Evolutionary conservation across 2,113 vertebrate genomes (phyloP), one percentile per base, ranked within the genome.

Genomic region (Seriola aureovittata): DNA sequence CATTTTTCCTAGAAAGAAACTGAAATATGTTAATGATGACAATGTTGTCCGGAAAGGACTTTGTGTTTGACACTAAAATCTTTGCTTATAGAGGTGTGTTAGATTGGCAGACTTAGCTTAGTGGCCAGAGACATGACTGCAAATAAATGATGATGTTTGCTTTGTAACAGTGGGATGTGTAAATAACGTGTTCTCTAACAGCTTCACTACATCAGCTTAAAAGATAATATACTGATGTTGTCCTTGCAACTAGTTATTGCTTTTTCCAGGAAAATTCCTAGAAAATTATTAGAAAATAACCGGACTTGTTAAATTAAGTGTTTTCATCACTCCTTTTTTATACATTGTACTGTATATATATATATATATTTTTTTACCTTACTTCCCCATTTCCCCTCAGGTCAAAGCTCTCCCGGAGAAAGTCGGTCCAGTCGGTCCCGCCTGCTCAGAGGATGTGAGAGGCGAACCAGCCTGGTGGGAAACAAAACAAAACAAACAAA

Each of bases 321-420:
- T 23, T n/a, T 17, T 42, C 36, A 42, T 32, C 23, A 12, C 36
- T 67, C 13, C 11, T 44, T 14, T 40, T 64, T 4, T 59, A 62
- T 42, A 55, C 6, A 59, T 42, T n/a, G 1, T 44, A 16, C 1
- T 3, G 1, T 54, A 46, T 36, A 36, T 6, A 29, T 3, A 1
- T 54, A 46, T 36, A 36, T 6, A 29, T 29, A 0, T 29, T 29
- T 29, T 36, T 36, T 36, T 36, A 13, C 46, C 25, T 54, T 12
- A 57, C 19, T 13, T 29, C 12, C 1, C 4, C 2, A 29, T 23
- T 77, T 52, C 38, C 29, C 40, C 32, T 63, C 81, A 99, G 98
- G 92, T 99, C 98, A 87, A 99, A 99, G 91, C 96, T 99, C 42
- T 99, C 98, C 87, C 95, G 98, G 85, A 96, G 97, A 94, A 97